Evolutionary conservation across 2,888 invertebrate genomes (phyloP).

Genomic region (Cordylochernes scorpioides): DNA sequence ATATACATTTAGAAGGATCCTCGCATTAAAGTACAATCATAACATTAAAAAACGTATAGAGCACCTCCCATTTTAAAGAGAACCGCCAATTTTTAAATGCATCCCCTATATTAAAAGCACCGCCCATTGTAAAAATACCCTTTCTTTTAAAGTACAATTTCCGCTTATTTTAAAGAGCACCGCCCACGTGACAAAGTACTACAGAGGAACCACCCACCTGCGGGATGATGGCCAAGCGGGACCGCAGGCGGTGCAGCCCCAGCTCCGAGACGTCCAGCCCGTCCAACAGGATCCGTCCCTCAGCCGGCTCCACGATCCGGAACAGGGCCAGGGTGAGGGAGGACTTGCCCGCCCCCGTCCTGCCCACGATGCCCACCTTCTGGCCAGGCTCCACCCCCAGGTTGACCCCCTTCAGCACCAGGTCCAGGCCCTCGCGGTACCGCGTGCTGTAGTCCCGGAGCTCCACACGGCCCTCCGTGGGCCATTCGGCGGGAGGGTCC

Average conservation of each 20-base stretch:
- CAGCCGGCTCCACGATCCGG: constrained; percentile 18
- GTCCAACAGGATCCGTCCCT: constrained; percentile 19
- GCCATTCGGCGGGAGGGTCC: constrained; percentile 46
- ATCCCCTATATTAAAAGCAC: too few relatives aligned
- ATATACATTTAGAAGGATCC: too few relatives aligned
- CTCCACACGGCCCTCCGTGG: constrained; percentile 43
- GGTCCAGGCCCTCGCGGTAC: constrained; percentile 56
- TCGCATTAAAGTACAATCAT: too few relatives aligned
- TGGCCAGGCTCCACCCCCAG: constrained; percentile 51
- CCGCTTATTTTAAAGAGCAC: too few relatives aligned
- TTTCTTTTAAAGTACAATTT: too few relatives aligned
- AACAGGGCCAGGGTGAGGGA: constrained; percentile 19
- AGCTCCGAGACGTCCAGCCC: constrained; percentile 18
- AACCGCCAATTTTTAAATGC: too few relatives aligned
- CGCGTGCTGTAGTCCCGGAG: constrained; percentile 56
- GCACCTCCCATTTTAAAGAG: too few relatives aligned
- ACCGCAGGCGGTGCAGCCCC: constrained; percentile 20
- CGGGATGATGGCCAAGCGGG: constrained; percentile 20
- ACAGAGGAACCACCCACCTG: too few relatives aligned
- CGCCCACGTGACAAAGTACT: too few relatives aligned
- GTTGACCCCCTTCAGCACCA: constrained; percentile 50
- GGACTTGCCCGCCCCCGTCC: constrained; percentile 17
- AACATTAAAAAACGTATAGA: too few relatives aligned
- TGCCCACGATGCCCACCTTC: constrained; percentile 28
- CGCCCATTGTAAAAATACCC: too few relatives aligned